Evolutionary conservation across 2,888 invertebrate genomes (phyloP).

Genomic region (Leucozona laternaria): DNA sequence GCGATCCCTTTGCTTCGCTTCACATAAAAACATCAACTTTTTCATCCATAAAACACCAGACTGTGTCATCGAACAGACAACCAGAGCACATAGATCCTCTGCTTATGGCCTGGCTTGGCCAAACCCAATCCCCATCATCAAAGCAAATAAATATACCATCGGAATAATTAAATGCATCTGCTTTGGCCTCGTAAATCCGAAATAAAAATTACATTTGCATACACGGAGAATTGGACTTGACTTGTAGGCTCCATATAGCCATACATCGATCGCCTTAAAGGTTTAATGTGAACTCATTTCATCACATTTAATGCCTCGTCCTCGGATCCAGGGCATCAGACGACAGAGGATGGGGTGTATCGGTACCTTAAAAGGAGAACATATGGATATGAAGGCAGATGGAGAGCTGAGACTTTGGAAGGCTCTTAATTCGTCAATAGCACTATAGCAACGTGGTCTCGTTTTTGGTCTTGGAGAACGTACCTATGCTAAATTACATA

Average conservation of each 20-base stretch:
- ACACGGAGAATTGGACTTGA: neutral
- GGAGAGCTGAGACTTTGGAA: neutral
- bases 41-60: slow-evolving; percentile 66
- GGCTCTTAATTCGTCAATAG: slow-evolving; percentile 44
- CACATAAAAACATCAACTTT: slow-evolving; percentile 18
- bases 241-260: neutral
- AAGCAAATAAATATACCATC: slow-evolving; percentile 49
- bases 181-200: slow-evolving; percentile 66
- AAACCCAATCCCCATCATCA: no score
- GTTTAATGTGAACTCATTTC: slow-evolving; percentile 70
- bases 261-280: slow-evolving; percentile 39
- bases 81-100: neutral
- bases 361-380: slow-evolving; percentile 25
- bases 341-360: neutral
- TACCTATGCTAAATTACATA: slow-evolving; percentile 67
- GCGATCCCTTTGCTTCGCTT: neutral
- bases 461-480: slow-evolving; percentile 30
- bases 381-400: slow-evolving; percentile 50
- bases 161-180: slow-evolving; percentile 72
- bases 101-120: no score
- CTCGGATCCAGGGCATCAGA: neutral
- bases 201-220: slow-evolving; percentile 65
- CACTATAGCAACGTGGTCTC: slow-evolving; percentile 36
- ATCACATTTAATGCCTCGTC: slow-evolving; percentile 62
- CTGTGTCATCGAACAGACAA: slow-evolving; percentile 16